A percentile compares a stretch with the other conserved stretches of the same genome.
These are phyloP conservation scores for Cantharis rufa DNA, from an alignment of 2,888 invertebrate species.

Conservation along the genomic window DNA sequence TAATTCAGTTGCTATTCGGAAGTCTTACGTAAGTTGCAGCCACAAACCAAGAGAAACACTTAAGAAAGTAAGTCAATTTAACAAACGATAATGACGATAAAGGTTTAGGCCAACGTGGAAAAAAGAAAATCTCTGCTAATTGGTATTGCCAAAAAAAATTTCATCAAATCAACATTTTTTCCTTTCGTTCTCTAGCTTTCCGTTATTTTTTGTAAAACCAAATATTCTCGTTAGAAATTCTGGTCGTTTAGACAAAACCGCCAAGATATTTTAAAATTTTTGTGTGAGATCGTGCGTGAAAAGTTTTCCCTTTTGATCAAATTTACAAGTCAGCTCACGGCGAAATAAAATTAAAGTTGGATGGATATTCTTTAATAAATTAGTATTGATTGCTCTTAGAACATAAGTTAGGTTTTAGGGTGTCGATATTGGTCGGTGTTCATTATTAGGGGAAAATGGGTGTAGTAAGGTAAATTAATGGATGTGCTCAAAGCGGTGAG, in stretches of 20 bases:
- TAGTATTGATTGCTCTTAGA: neutral
- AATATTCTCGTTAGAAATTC: neutral
- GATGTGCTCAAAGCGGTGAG: constrained; percentile 6
- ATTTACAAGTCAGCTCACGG: neutral
- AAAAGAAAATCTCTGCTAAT: neutral
- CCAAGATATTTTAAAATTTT: neutral
- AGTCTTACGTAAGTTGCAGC: neutral
- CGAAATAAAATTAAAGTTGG: neutral
- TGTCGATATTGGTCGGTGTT: constrained; percentile 2
- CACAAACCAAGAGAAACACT: neutral
- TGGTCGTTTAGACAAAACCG: neutral
- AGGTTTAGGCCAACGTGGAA: neutral
- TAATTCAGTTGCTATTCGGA: neutral
- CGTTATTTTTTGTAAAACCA: neutral
- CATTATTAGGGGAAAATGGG: constrained; percentile 5
- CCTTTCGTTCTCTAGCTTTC: neutral
- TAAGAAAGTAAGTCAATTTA: neutral
- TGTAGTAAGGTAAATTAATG: constrained; percentile 14
- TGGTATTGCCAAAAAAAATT: neutral
- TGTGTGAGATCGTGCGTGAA: neutral
- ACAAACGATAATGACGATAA: neutral
- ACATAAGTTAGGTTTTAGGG: neutral
- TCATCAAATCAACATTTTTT: neutral
- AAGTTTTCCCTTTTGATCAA: neutral
- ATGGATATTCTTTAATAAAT: neutral